Evolutionary conservation across 2,113 vertebrate species (phyloP), one percentile per base, ranked within the genome.

Genomic region (Neolamprologus caudopunctatus): DNA sequence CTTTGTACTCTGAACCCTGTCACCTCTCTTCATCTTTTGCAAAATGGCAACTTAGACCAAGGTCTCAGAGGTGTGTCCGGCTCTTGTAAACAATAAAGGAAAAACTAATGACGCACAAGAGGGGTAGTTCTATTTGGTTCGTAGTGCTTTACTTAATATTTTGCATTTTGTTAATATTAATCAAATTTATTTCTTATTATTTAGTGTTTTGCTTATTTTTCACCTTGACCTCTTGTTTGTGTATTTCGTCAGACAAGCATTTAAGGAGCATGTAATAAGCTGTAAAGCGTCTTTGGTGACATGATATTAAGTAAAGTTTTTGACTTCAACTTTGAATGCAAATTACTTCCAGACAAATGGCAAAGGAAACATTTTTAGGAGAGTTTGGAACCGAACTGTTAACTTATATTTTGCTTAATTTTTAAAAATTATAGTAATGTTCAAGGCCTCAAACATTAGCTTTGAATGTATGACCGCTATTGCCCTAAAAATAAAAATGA

Each of bases 1-100:
- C 94, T 95, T 95, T 96, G 95, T 96, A 57, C 84, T 80, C 75
- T 95, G 92, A 96, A 95, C 95, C 83, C 90, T 73, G 88, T 94
- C 88, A 95, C 93, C 95, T 91, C 90, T 88, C 63, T 66, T 81
- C 75, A 83, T 85, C 73, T 78, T 87, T 33, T 85, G 47, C 78
- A 88, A 87, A 87, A 91, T 37, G 66, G 40, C 19, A 75, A 50
- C 61, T 81, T 73, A 61, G 31, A 80, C 51, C 54, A 57, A 3
- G 14, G 33, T 28, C 53, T 57, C 19, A 26, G 14, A 31, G 19
- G 28, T 42, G 19, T 51, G 17, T 33, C 73, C 4, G 5, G 11
- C 73, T 12, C 73, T 78, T 51, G 26, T 78, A 51, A 78, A 51
- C 26, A 78, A 51, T 51, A 78, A 51, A 78, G 16, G 6, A 50